Percentiles rank a stretch among this genome's conserved stretches.
Conservation (phyloP, 2,113 vertebrate species). For the Delphinapterus leucas region DNA sequence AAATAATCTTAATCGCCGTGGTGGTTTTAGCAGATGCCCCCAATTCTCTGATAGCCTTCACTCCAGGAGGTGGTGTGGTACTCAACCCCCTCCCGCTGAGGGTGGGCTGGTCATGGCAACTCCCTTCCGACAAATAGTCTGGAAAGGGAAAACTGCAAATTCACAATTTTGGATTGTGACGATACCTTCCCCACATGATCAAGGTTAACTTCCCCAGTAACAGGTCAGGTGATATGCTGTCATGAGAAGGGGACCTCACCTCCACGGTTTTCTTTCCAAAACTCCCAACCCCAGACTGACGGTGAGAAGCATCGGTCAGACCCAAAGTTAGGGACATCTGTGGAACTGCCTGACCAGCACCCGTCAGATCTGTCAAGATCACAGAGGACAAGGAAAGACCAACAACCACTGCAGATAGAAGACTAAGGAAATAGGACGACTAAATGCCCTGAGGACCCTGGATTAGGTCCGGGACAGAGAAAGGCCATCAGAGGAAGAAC, state of each 20-base stretch:
- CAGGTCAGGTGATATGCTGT: background rate
- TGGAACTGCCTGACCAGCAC: background rate
- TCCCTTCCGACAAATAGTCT: background rate
- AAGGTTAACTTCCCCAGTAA: background rate
- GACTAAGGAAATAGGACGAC: background rate
- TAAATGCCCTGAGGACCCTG: background rate
- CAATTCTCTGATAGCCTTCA: background rate
- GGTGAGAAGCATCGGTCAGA: background rate
- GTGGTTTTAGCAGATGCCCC: background rate
- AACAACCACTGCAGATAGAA: background rate
- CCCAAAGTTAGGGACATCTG: background rate
- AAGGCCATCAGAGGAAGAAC: background rate
- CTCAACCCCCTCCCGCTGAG: background rate
- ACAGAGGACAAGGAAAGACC: background rate
- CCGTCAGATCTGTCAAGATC: background rate
- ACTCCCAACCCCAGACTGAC: background rate
- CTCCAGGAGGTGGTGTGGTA: background rate
- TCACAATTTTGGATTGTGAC: no score
- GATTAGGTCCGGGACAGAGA: background rate
- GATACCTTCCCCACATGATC: background rate
- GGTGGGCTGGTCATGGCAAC: background rate
- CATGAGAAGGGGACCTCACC: background rate
- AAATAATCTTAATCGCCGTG: background rate
- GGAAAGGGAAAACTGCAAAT: background rate
- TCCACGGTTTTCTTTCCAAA: background rate